Base-by-base conservation (phyloP, 2,113 vertebrate genomes). In the Recurvirostra avosetta region DNA sequence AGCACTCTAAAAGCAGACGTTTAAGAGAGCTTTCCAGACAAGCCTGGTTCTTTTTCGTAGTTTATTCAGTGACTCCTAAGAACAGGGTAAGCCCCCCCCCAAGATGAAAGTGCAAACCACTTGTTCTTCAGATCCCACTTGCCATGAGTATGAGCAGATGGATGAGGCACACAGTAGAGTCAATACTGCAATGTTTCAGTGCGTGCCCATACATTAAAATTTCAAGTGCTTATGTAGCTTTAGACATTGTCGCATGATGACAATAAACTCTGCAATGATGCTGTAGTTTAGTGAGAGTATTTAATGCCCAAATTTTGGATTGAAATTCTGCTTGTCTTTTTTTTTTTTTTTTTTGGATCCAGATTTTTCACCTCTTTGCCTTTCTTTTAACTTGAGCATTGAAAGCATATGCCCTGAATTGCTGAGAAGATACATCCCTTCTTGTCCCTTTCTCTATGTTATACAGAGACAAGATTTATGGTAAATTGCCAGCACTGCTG, bases 401-500 rank as follows among this genome's bases (percentile, higher is more conserved):
- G 71, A 88, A 83, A 88, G 16, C 16, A 25, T 15, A 55, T 1
- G 5, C n/a, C 62, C 27, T 85, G 73, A 91, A 84, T 9, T 50
- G 30, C 58, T 94, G 88, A 66, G 83, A 86, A 80, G 66, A 55
- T 38, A 10, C 41, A 91, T 65, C 49, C 67, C 25, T 78, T 68
- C 94, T 81, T 81, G 63, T 77, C 43, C 62, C 52, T 74, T n/a
- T 81, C 52, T 43, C 36, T 49, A 0, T 53, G 21, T 21, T 41
- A 13, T 3, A 92, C 25, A 92, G 73, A 79, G 73, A 87, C 49
- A 85, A 91, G 80, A 94, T 21, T 91, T 92, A 95, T 91, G 53
- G 70, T 87, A 70, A 91, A 92, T 86, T 91, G 77, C 77, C 72
- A 89, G 41, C 0, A 1, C 66, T 75, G 61, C 73, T 75, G 86